phyloP scores from a whole-genome alignment of 2,888 invertebrate species.

The Drosophila lutescens region DNA sequence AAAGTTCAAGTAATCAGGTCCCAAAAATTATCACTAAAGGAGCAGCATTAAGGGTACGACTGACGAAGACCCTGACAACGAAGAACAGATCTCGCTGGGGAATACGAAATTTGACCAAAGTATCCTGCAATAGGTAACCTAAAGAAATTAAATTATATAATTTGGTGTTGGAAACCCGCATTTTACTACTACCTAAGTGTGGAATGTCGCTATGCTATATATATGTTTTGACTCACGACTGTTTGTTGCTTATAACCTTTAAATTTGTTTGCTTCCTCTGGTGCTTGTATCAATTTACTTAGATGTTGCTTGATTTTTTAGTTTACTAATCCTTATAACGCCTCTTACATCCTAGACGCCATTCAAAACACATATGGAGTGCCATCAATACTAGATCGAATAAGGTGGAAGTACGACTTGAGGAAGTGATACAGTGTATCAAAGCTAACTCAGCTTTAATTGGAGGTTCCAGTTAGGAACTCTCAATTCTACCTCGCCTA shows the following conservation, averaged over 20 bases:
- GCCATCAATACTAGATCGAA: no score
- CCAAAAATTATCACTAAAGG: conserved; percentile 2
- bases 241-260: no score
- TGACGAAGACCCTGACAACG: conserved; percentile 21
- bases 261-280: no score
- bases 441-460: no score
- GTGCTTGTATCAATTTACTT: no score
- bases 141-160: not conserved
- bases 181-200: not conserved
- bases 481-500: no score
- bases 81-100: conserved; percentile 61
- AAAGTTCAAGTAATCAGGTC: conserved; percentile 6
- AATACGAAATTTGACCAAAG: conserved; percentile 25
- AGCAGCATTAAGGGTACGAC: conserved; percentile 49
- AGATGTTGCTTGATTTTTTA: no score
- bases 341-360: not conserved
- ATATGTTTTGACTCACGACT: no score
- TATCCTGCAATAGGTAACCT: not conserved
- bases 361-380: not conserved
- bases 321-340: not conserved
- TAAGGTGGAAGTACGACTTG: no score
- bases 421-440: no score
- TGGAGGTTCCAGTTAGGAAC: no score
- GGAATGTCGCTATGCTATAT: no score
- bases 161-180: not conserved